phyloP scores from a whole-genome alignment of 2,113 vertebrate genomes.

The Nycticryphes semicollaris region DNA sequence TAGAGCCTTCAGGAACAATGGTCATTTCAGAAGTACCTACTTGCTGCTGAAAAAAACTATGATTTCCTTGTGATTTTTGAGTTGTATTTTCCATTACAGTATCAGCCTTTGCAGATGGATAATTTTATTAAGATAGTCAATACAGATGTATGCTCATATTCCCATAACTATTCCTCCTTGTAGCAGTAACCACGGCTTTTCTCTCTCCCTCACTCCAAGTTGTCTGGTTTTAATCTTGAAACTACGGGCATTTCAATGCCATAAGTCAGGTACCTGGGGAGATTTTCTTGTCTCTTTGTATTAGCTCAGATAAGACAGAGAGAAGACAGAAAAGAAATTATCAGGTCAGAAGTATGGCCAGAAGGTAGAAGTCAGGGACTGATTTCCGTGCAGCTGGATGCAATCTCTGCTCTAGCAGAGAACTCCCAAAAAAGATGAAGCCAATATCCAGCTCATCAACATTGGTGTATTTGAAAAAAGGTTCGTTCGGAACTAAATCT shows the following conservation, averaged over 20 bases:
- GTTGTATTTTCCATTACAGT: background rate
- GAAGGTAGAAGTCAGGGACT: background rate
- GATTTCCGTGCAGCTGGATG: background rate
- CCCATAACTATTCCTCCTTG: too few species aligned
- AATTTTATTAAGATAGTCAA: background rate
- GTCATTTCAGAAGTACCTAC: background rate
- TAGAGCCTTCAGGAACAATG: background rate
- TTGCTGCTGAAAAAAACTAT: background rate
- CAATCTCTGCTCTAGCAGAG: background rate
- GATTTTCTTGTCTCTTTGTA: background rate
- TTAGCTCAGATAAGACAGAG: background rate
- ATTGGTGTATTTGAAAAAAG: background rate
- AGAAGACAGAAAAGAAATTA: background rate
- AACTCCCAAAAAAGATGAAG: background rate
- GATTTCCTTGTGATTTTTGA: background rate
- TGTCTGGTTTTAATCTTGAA: conserved; percentile 2
- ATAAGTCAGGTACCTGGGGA: background rate
- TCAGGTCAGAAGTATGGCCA: background rate
- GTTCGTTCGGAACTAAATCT: background rate
- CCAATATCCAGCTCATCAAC: background rate
- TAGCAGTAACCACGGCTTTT: background rate
- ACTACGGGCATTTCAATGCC: background rate
- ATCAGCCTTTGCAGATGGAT: background rate
- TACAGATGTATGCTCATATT: background rate
- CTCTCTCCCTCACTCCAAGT: background rate